Evolutionary conservation across 2,888 invertebrate genomes (phyloP), one percentile per base, ranked within the genome.

Genomic region (Baronia brevicornis): DNA sequence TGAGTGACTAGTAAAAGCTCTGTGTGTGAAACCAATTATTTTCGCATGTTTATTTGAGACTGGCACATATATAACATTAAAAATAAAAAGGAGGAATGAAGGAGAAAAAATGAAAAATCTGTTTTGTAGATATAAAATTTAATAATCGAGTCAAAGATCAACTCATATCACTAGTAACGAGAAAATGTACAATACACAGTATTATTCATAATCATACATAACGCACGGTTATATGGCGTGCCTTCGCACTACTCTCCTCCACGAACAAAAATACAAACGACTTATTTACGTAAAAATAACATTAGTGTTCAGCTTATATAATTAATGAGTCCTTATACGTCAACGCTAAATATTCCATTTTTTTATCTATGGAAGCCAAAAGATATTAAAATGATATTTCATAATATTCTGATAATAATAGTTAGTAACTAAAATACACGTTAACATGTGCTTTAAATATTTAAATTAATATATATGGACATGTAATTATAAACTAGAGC

Each of bases 81-180:
- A 5, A 3, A 21, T 22, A 22, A 11, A 20, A 5, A 19, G 4
- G 2, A 11, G 8, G 21, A 20, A 26, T 15, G 8, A 35, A 25
- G 20, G 7, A 30, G 35, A 39, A 52, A 51, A 46, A 51, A 55
- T 44, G 52, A 38, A 38, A 20, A 25, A 20, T 30, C 19, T 38
- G 37, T 46, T 54, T 51, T 46, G 53, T 71, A 66, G 54, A 70
- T 79, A 77, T 68, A 78, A 79, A 77, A 72, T 75, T 78, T 79
- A 69, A 78, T 78, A 62, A 63, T 68, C 54, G 65, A 74, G 63
- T 72, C 62, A 58, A 58, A 64, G 60, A 54, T 60, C 60, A 71
- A 74, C 66, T 66, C 63, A 60, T 61, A 65, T 62, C 54, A 63
- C 62, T 74, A 69, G 66, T 68, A 82, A 77, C 73, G 78, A 74